Evolutionary conservation across 2,888 invertebrate species (phyloP).

Genomic region (Trichogramma dendrolimi): DNA sequence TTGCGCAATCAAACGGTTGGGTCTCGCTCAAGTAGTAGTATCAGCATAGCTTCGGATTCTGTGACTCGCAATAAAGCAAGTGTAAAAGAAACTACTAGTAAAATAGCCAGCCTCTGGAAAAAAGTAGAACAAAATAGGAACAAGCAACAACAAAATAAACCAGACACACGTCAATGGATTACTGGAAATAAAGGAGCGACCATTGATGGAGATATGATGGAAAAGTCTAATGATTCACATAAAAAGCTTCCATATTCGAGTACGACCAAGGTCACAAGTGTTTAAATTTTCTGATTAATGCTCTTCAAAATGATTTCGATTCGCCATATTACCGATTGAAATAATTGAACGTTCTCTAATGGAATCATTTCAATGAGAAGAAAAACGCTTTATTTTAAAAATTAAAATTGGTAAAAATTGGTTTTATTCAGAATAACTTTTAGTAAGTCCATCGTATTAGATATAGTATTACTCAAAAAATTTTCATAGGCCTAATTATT

Average conservation of each 20-base stretch:
- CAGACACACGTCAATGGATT: constrained; percentile 60
- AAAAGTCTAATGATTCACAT: background rate
- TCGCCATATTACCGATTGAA: no score
- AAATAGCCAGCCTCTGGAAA: constrained; percentile 77
- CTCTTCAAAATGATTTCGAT: no score
- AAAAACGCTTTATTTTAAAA: no score
- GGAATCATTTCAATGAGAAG: no score
- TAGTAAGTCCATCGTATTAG: no score
- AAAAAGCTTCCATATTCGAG: background rate
- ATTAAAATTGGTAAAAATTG: no score
- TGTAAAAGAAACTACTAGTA: constrained; percentile 68
- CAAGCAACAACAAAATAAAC: constrained; percentile 56
- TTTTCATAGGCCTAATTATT: no score
- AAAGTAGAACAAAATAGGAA: constrained; percentile 68
- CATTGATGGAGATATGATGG: background rate
- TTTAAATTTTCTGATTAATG: no score
- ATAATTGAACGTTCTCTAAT: no score
- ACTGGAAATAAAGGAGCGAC: constrained; percentile 6
- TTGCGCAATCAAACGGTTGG: constrained; percentile 33
- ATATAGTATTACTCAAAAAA: no score
- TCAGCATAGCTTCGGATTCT: constrained; percentile 50
- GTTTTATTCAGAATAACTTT: no score
- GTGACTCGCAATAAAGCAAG: constrained; percentile 33
- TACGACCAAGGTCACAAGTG: no score
- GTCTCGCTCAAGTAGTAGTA: constrained; percentile 59